A percentile compares a stretch with the other conserved stretches of the same genome.
Evolutionary conservation across 2,797 vertebrate species (phyloP).

Genomic region (Pseudochirops corinnae): DNA sequence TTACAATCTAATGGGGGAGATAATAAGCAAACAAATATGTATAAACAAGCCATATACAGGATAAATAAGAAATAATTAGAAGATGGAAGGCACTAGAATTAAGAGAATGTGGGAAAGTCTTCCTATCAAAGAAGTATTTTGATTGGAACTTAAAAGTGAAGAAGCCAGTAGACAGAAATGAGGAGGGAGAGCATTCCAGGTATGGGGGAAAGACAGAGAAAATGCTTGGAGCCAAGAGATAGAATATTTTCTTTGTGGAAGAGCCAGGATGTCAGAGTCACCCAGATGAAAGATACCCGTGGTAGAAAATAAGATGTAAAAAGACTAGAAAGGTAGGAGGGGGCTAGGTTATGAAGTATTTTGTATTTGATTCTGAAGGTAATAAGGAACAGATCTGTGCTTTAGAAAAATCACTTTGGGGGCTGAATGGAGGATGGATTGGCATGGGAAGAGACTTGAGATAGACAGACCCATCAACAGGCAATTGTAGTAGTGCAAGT

Average conservation of each 20-base stretch:
- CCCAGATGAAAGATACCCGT: background rate
- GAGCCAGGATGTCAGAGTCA: background rate
- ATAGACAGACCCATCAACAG: background rate
- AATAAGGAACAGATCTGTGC: background rate
- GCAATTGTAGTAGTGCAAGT: background rate
- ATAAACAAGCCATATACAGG: background rate
- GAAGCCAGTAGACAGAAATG: background rate
- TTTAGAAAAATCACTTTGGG: background rate
- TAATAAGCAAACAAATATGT: background rate
- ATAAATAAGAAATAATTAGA: background rate
- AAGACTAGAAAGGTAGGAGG: background rate
- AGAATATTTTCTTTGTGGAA: background rate
- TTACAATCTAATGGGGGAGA: background rate
- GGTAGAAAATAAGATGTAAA: background rate
- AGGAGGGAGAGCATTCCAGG: background rate
- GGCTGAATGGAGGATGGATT: background rate
- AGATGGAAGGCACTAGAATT: background rate
- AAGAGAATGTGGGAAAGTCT: background rate
- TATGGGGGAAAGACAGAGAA: background rate
- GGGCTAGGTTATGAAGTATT: background rate
- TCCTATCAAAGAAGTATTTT: background rate
- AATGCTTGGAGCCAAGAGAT: background rate
- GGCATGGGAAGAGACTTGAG: background rate
- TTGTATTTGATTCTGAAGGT: background rate
- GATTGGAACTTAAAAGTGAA: background rate